These are phyloP conservation scores for Danio albolineatus DNA, from an alignment of 2,797 vertebrate species.

Conservation along the genomic window DNA sequence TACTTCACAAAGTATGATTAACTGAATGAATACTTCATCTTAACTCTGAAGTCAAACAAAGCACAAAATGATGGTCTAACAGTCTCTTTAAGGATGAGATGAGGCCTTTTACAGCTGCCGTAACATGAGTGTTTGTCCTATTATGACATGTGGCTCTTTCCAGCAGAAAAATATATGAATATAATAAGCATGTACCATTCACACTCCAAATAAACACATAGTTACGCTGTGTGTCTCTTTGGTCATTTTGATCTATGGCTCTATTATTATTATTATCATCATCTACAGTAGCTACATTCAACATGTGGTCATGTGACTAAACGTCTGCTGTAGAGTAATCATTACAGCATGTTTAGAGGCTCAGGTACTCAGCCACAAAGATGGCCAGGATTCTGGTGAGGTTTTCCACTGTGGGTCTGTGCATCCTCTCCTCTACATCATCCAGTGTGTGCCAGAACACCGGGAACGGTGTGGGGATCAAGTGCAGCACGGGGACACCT, in stretches of 20 bases:
- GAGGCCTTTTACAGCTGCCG: conserved; percentile 13
- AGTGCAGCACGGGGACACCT: conserved; percentile 89
- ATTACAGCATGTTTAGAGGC: conserved; percentile 69
- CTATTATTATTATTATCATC: neutral
- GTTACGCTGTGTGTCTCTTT: conserved; percentile 16
- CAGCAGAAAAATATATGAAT: conserved; percentile 31
- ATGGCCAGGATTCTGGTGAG: conserved; percentile 85
- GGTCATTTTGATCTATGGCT: conserved; percentile 23
- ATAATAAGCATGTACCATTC: neutral
- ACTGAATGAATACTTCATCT: neutral
- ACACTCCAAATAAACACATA: conserved; percentile 15
- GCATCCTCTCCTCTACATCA: conserved; percentile 87
- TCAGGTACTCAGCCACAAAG: conserved; percentile 87
- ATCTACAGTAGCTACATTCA: neutral
- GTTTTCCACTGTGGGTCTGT: conserved; percentile 86
- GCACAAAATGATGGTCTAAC: neutral
- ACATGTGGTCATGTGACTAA: neutral
- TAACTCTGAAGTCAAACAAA: neutral
- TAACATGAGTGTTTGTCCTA: neutral
- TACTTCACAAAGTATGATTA: conserved; percentile 6
- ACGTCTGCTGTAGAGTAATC: neutral
- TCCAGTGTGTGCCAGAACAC: conserved; percentile 89
- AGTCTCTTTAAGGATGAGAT: neutral
- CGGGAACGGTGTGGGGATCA: conserved; percentile 91
- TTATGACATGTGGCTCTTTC: conserved; percentile 48